Percentiles rank a stretch among this genome's conserved stretches.
Evolutionary conservation across 2,113 vertebrate genomes (phyloP).

Genomic region (Xerus inauris): DNA sequence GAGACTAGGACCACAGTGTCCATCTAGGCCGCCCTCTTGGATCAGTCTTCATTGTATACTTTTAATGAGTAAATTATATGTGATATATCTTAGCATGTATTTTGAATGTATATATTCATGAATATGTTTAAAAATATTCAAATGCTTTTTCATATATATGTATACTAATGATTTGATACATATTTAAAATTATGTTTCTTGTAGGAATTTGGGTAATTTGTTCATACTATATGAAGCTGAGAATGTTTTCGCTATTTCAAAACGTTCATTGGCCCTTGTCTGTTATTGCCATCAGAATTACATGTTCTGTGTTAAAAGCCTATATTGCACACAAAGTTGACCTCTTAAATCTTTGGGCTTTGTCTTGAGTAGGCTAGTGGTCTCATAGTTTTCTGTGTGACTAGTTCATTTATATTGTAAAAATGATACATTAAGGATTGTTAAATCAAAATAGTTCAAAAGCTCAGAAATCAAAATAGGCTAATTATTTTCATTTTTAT

Average conservation of each 20-base stretch:
- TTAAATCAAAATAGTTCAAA: slow-evolving; percentile 33
- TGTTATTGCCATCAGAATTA: neutral
- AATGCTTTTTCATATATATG: slow-evolving; percentile 12
- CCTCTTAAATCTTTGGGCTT: slow-evolving; percentile 47
- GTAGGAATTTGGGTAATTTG: neutral
- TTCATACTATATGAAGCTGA: neutral
- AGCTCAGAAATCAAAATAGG: slow-evolving; percentile 37
- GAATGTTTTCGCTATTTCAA: neutral
- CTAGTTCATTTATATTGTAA: slow-evolving; percentile 58
- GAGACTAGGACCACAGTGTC: too few relatives aligned
- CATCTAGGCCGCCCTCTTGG: too few relatives aligned
- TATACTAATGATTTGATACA: neutral
- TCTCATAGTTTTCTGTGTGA: slow-evolving; percentile 56
- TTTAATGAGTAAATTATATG: slow-evolving; percentile 7
- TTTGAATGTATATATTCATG: slow-evolving; percentile 1
- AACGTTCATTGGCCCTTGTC: neutral
- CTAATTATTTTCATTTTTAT: slow-evolving; percentile 42
- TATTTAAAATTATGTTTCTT: slow-evolving; percentile 48
- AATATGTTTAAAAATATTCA: slow-evolving; percentile 7
- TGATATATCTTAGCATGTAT: slow-evolving; percentile 16
- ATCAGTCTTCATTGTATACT: neutral
- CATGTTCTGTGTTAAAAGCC: slow-evolving; percentile 10
- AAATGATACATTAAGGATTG: slow-evolving; percentile 16
- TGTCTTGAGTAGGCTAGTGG: slow-evolving; percentile 36
- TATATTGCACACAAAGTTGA: neutral